phyloP scores from a whole-genome alignment of 2,797 vertebrate species.

The Crocodylus rhombifer region DNA sequence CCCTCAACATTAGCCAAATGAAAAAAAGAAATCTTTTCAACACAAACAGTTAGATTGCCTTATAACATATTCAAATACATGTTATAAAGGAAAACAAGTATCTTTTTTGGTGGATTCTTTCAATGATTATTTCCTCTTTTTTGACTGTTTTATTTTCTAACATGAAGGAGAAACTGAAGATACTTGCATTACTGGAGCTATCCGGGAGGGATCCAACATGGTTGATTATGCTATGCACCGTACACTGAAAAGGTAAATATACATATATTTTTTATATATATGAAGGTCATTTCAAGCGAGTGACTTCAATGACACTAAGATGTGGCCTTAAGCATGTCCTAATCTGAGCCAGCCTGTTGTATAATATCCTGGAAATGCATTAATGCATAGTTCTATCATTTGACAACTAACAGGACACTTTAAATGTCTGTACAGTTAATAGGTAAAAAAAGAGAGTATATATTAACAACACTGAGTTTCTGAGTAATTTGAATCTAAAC shows the following conservation, averaged over 20 bases:
- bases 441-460: too few species aligned
- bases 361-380: too few species aligned
- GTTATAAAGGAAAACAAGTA: not conserved
- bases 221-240: slow-evolving; percentile 64
- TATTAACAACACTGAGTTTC: too few species aligned
- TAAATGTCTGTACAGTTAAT: too few species aligned
- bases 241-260: slow-evolving; percentile 79
- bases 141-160: not conserved
- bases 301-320: not conserved
- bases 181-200: slow-evolving; percentile 53
- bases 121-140: not conserved
- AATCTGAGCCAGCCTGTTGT: too few species aligned
- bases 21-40: not conserved
- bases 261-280: too few species aligned
- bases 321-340: not conserved
- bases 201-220: slow-evolving; percentile 75
- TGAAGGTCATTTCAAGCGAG: too few species aligned
- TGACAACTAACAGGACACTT: too few species aligned
- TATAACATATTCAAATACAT: not conserved
- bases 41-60: not conserved
- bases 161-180: slow-evolving; percentile 46
- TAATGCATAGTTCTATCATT: too few species aligned
- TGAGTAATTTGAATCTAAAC: too few species aligned
- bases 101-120: not conserved
- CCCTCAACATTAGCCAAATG: not conserved